Percentiles rank a stretch among this genome's conserved stretches.
Conservation (phyloP, 2,113 vertebrate species). For the Urocolius indicus region DNA sequence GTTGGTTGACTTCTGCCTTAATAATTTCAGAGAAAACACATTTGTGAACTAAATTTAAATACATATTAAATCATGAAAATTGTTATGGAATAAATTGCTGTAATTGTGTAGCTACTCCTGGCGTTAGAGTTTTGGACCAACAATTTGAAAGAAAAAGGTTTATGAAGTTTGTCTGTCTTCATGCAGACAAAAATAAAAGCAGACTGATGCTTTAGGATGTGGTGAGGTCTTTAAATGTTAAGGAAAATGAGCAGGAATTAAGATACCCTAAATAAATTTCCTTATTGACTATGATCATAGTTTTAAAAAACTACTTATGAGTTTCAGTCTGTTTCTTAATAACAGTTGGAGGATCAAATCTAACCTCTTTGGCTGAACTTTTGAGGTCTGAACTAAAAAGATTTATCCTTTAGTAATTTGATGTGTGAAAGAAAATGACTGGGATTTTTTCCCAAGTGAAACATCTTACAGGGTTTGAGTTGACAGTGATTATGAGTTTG, state of each 20-base stretch:
- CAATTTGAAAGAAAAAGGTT: not conserved
- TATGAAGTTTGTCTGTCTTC: not conserved
- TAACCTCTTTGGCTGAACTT: not conserved
- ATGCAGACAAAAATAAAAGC: not conserved
- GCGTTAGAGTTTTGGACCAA: not conserved
- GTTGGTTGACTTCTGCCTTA: not conserved
- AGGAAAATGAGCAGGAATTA: not conserved
- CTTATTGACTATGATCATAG: not conserved
- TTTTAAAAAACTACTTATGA: not conserved
- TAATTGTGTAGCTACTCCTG: not conserved
- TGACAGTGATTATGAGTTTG: not conserved
- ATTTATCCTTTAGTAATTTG: not conserved
- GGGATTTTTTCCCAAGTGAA: not conserved
- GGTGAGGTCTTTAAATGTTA: not conserved
- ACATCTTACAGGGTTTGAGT: not conserved
- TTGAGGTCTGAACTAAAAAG: not conserved
- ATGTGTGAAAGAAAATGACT: not conserved
- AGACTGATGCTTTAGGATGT: not conserved
- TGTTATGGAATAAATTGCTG: not conserved
- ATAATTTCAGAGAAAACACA: not conserved
- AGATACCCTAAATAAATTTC: not conserved
- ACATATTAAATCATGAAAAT: not conserved
- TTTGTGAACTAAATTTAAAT: not conserved
- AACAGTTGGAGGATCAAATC: not conserved
- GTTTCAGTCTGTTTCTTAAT: not conserved